phyloP scores from a whole-genome alignment of 2,113 vertebrate genomes.

The Rhabdomys dilectus region DNA sequence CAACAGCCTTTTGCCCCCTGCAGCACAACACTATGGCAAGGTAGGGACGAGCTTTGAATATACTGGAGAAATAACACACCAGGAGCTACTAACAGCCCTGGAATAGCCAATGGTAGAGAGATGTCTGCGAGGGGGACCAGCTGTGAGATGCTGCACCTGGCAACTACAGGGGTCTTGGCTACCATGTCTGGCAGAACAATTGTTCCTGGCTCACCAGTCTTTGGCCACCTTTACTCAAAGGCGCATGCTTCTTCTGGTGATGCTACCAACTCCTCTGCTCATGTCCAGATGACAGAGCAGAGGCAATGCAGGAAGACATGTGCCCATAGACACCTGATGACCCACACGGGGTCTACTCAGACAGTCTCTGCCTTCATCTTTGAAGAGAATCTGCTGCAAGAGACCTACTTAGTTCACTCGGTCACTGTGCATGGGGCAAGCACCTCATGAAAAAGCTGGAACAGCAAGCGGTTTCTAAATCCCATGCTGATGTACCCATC shows the following conservation, averaged over 20 bases:
- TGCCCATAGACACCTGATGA: neutral
- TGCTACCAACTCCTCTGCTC: neutral
- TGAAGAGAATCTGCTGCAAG: neutral
- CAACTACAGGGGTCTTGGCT: no score
- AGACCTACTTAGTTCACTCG: no score
- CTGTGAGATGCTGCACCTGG: no score
- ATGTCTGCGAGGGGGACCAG: neutral
- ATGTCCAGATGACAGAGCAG: neutral
- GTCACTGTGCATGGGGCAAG: neutral
- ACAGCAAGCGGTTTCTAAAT: neutral
- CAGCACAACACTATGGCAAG: neutral
- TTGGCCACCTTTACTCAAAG: neutral
- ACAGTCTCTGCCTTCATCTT: neutral
- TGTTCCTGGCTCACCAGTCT: neutral
- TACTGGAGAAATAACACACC: neutral
- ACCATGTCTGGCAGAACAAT: accelerated
- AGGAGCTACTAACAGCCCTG: neutral
- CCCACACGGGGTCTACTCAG: neutral
- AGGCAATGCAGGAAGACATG: no score
- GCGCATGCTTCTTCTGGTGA: neutral
- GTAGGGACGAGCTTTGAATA: neutral
- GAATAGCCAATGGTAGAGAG: accelerated
- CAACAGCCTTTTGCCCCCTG: neutral
- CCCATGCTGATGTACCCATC: no score
- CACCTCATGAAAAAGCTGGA: neutral